Evolutionary conservation across 2,888 invertebrate species (phyloP), one percentile per base, ranked within the genome.

Genomic region (Drosophila subquinaria): DNA sequence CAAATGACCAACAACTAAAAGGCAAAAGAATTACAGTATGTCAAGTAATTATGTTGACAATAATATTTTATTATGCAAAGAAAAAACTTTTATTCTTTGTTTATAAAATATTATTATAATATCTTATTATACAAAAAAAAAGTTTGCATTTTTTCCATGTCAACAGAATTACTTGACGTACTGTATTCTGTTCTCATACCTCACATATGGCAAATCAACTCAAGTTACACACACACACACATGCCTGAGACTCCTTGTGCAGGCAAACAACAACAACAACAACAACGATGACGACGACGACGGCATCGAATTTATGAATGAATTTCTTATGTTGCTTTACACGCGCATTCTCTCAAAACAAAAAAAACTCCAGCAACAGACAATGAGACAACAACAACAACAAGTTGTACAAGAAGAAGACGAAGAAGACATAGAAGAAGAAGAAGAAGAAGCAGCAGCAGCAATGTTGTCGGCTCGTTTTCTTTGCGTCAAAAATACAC

Each of bases 291-390:
- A 60, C 69, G 75, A 36, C 53, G 23, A 27, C 59, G 38, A 43
- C 13, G 67, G 62, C 70, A 66, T 47, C 56, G 66, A 79, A 82
- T 84, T 91, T 88, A 91, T 91, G 91, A 91, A 91, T 91, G 91
- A 91, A 91, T 90, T 92, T 91, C 88, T 91, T 81, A 70, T 87
- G 88, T 91, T 91, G 91, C 92, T 79, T 91, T 89, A 73, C 89
- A 91, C 90, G 82, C 79, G 82, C 84, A 71, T 90, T 86, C 86
- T 81, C 55, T 45, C 35, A 36, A 45, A 68, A 57, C 3, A 20
- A 20, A 57, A 57, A 73, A 65, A 81, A 77, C 83, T 74, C 67
- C 84, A 81, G 78, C 63, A 69, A 47, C 78, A 73, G 73, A 76
- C 79, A 73, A 77, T 73, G 75, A 67, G 47, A 81, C 76, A 79